Evolutionary conservation across 2,797 vertebrate genomes (phyloP).

Genomic region (Phalloptychus januarius): DNA sequence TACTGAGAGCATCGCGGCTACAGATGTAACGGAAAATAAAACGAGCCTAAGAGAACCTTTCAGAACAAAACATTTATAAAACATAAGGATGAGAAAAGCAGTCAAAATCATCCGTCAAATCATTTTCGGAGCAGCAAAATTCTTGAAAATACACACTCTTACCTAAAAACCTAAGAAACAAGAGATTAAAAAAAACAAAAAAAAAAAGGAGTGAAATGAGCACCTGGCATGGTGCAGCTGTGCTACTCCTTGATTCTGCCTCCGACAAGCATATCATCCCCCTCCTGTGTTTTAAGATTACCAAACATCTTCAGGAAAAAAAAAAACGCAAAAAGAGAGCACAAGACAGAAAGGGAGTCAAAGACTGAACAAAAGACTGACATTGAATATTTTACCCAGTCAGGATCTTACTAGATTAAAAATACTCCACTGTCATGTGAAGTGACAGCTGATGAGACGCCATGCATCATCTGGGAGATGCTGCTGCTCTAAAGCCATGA

Average conservation of each 20-base stretch:
- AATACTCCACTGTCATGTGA: slow-evolving; percentile 8
- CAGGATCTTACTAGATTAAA: slow-evolving; percentile 34
- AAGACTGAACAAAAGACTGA: slow-evolving; percentile 15
- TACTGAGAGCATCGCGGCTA: slow-evolving; percentile 13
- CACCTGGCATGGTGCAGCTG: slow-evolving; percentile 48
- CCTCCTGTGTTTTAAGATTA: slow-evolving; percentile 34
- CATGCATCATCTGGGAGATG: background rate
- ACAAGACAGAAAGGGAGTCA: slow-evolving; percentile 25
- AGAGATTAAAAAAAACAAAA: slow-evolving; percentile 21
- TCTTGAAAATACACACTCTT: slow-evolving; percentile 12
- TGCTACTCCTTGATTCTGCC: slow-evolving; percentile 35
- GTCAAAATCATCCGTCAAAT: slow-evolving; percentile 25
- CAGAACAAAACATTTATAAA: slow-evolving; percentile 39
- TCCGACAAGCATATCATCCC: slow-evolving; percentile 46
- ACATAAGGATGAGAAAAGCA: slow-evolving; percentile 37
- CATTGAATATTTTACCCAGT: slow-evolving; percentile 27
- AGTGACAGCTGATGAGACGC: slow-evolving; percentile 39
- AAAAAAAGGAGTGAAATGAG: slow-evolving; percentile 24
- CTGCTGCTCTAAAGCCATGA: slow-evolving; percentile 8
- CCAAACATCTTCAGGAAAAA: slow-evolving; percentile 32
- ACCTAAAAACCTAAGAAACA: slow-evolving; percentile 24
- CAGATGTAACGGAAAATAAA: slow-evolving; percentile 12
- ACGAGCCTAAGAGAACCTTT: slow-evolving; percentile 18
- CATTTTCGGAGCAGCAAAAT: slow-evolving; percentile 38
- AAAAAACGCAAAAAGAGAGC: slow-evolving; percentile 30